A percentile compares a stretch with the other conserved stretches of the same genome.
phyloP scores from a whole-genome alignment of 2,113 vertebrate genomes.

The Rhinoderma darwinii region DNA sequence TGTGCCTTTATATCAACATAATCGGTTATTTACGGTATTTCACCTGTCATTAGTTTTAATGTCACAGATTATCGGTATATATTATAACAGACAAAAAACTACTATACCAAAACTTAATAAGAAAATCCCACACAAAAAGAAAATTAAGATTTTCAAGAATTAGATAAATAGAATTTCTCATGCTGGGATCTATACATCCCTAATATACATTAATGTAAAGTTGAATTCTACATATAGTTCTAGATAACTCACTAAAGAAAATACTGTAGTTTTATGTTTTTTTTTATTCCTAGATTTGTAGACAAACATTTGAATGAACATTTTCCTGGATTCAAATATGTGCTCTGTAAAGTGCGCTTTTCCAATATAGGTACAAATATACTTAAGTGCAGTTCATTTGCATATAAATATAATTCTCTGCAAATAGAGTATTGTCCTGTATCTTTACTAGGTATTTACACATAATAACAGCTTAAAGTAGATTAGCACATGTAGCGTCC shows the following conservation, averaged over 20 bases:
- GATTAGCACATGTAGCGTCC: neutral
- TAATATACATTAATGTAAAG: neutral
- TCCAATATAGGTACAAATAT: constrained; percentile 9
- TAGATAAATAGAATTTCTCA: neutral
- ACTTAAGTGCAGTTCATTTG: constrained; percentile 2
- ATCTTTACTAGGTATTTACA: constrained; percentile 19
- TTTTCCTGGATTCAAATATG: neutral
- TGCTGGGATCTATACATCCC: neutral
- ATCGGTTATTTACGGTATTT: too few relatives aligned
- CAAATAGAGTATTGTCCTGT: neutral
- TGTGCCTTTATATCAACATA: too few relatives aligned
- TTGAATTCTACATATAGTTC: neutral
- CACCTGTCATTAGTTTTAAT: too few relatives aligned
- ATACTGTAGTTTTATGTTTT: neutral
- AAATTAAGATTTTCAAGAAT: neutral
- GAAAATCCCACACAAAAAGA: too few relatives aligned
- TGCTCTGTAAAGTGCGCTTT: constrained; percentile 1
- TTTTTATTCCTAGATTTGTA: neutral
- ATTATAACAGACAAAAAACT: neutral
- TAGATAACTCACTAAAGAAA: neutral
- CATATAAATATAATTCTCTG: constrained; percentile 37
- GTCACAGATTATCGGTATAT: too few relatives aligned
- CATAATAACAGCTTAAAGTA: constrained; percentile 5
- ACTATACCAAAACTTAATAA: too few relatives aligned
- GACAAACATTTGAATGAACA: neutral